These are phyloP conservation scores for Clostera curtula DNA, from an alignment of 2,888 invertebrate genomes.

Conservation along the genomic window DNA sequence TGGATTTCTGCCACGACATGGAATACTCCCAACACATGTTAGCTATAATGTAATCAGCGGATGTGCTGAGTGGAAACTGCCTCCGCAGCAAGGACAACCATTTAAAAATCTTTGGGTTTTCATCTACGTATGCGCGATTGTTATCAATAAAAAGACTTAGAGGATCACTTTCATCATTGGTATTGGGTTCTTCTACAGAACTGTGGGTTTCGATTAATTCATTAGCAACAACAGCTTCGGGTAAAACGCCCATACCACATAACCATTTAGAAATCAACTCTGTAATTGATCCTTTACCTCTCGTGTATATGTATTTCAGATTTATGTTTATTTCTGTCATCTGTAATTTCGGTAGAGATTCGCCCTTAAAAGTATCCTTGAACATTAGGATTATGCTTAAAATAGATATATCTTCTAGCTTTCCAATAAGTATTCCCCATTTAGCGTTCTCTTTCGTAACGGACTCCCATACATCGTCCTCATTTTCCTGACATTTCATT, in stretches of 20 bases:
- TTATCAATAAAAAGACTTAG: constrained; percentile 49
- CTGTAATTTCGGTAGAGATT: constrained; percentile 68
- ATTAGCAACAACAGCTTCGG: constrained; percentile 74
- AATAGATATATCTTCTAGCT: constrained; percentile 90
- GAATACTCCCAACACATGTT: constrained; percentile 96
- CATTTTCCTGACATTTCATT: constrained; percentile 57
- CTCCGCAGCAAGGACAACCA: constrained; percentile 78
- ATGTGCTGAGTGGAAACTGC: constrained; percentile 91
- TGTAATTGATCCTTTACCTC: constrained; percentile 88
- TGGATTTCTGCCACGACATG: constrained; percentile 88
- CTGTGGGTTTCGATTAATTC: constrained; percentile 51
- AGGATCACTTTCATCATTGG: constrained; percentile 36
- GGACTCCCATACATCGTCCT: constrained; percentile 84
- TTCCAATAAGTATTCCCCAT: constrained; percentile 90
- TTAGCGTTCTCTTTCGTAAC: constrained; percentile 89
- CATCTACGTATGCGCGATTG: constrained; percentile 44
- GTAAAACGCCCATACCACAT: constrained; percentile 81
- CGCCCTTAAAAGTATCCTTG: constrained; percentile 52
- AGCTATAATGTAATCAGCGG: constrained; percentile 84
- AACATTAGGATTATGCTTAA: constrained; percentile 81
- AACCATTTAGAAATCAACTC: constrained; percentile 93
- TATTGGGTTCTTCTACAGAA: constrained; percentile 18
- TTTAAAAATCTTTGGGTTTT: constrained; percentile 72
- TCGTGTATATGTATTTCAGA: constrained; percentile 77
- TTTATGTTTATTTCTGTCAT: constrained; percentile 76